Conservation (phyloP, 2,797 vertebrate species). For the Denticeps clupeoides region DNA sequence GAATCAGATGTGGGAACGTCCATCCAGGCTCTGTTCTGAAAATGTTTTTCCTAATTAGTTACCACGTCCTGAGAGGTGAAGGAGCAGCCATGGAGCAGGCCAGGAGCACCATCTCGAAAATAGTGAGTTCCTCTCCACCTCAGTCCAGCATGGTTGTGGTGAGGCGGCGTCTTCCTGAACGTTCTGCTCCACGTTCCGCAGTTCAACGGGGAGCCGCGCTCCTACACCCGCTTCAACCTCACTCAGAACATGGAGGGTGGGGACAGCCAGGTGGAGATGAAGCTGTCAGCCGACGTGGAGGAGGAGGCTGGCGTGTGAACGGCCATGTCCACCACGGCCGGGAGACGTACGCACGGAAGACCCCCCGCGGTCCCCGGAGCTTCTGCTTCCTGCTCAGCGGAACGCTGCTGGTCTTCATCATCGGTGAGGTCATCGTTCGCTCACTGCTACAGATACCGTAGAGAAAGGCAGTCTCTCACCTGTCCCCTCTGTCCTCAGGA, state of each 20-base stretch:
- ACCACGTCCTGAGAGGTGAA: too few species aligned
- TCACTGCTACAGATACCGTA: too few species aligned
- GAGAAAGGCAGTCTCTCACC: not conserved
- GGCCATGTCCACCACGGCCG: slow-evolving; percentile 46
- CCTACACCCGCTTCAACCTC: slow-evolving; percentile 86
- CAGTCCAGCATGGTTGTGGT: not conserved
- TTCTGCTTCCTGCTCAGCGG: slow-evolving; percentile 51
- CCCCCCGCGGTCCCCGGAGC: slow-evolving; percentile 46
- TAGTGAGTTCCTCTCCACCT: slow-evolving; percentile 60
- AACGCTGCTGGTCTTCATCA: slow-evolving; percentile 66
- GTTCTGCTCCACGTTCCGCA: slow-evolving; percentile 30
- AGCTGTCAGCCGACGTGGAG: slow-evolving; percentile 69
- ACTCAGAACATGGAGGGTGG: slow-evolving; percentile 87
- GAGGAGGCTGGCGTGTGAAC: slow-evolving; percentile 66
- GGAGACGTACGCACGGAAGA: slow-evolving; percentile 41
- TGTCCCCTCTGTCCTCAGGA: slow-evolving; percentile 54
- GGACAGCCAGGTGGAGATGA: slow-evolving; percentile 92
- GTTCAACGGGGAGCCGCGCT: slow-evolving; percentile 79
- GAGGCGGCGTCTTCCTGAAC: not conserved
- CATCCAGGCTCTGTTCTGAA: too few species aligned
- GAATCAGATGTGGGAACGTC: too few species aligned
- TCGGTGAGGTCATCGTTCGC: slow-evolving; percentile 59
- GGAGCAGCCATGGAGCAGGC: slow-evolving; percentile 76
- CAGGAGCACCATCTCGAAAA: slow-evolving; percentile 78
- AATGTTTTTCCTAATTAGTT: too few species aligned